Evolutionary conservation across 2,113 vertebrate genomes (phyloP), one percentile per base, ranked within the genome.

Genomic region (Strigops habroptila): DNA sequence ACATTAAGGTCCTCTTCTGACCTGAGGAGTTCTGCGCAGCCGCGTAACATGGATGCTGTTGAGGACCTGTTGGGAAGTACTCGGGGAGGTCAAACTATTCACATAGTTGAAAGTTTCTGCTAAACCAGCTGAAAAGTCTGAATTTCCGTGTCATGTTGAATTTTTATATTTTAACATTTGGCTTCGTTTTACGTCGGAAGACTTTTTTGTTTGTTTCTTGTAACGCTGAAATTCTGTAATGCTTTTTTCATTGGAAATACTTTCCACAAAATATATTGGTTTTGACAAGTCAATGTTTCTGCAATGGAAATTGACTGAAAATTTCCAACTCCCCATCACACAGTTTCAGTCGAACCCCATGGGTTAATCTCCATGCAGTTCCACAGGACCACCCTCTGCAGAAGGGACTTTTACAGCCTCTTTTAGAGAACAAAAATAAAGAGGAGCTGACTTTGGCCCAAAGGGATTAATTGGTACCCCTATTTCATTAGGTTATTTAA

Each of bases 401-500:
- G 91, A 55, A 95, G 87, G 87, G 63, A 92, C 78, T 82, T 96
- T 95, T 94, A 95, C 67, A 91, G 70, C 49, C 78, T 67, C 81
- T 93, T 64, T 82, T 70, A 92, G 63, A 85, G 86, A 91, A 82
- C 69, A 85, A 25, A 95, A 95, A 89, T 92, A 79, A 96, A 93
- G 81, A 93, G 92, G 83, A 93, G 78, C 95, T 74, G 82, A 93
- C 65, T 95, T 95, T 69, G 88, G 96, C 96, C 93, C 81, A 93
- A 91, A 93, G 96, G 94, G 96, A 96, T 96, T 95, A 96, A 95
- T 96, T 86, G 94, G 73, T 96, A 91, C 63, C 93, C 48, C 96
- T 90, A 91, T 96, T 96, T 97, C 94, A 96, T 96, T 91, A 93
- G 94, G 76, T 88, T 95, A 95, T 94, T 97, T 95, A 91, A 97